phyloP scores from a whole-genome alignment of 2,113 vertebrate genomes.

The Cairina moschata region DNA sequence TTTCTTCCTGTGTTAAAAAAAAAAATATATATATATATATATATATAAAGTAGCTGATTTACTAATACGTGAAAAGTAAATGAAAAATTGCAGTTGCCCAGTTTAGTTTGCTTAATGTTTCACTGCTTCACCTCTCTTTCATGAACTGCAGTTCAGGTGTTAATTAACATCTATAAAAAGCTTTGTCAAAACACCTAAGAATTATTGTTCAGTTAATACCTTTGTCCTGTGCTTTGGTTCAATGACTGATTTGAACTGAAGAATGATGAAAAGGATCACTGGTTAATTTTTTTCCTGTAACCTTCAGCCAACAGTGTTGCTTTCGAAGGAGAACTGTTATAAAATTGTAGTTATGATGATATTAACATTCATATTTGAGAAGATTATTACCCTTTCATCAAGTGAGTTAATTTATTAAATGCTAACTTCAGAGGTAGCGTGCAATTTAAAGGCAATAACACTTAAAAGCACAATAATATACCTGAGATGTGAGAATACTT shows the following conservation, averaged over 20 bases:
- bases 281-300: not conserved
- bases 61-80: not conserved
- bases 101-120: slow-evolving; percentile 18
- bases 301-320: not conserved
- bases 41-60: not conserved
- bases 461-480: not conserved
- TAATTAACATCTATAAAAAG: slow-evolving; percentile 47
- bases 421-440: not conserved
- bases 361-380: slow-evolving; percentile 36
- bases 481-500: not conserved
- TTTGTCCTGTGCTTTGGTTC: not conserved
- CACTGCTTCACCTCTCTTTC: not conserved
- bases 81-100: not conserved
- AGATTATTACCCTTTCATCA: slow-evolving; percentile 18
- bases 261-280: not conserved
- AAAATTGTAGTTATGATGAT: slow-evolving; percentile 15
- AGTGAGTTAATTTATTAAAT: slow-evolving; percentile 46
- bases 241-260: not conserved
- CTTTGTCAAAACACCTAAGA: slow-evolving; percentile 36
- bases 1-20: not conserved
- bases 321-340: slow-evolving; percentile 5
- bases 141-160: not conserved
- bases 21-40: too few species aligned
- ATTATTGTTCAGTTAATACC: not conserved
- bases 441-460: not conserved